Base-by-base conservation (phyloP, 2,797 vertebrate species). In the Crax fasciolata region DNA sequence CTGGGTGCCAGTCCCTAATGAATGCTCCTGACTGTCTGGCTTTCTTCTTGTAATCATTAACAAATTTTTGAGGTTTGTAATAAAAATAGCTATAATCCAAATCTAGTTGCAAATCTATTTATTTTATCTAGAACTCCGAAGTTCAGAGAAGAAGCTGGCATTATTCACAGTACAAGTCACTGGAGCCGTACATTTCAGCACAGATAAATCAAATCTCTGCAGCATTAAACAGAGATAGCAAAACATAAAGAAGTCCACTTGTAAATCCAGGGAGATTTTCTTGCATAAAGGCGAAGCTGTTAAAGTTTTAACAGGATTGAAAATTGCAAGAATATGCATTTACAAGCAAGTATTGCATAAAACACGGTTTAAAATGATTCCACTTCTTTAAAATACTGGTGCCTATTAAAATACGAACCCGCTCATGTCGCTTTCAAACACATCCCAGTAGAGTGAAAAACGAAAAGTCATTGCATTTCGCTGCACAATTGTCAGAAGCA, bases 281-380 rank as follows among this genome's bases (percentile, higher is more conserved):
- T 19, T 61, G 54, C 61, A 72, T 66, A 49, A 81, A 74, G 66
- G 57, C 57, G 91, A 85, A 92, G 57, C 49, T 70, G 43, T 79
- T 84, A 8, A 90, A 94, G 58, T 91, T 93, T 81, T 93, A 93
- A 52, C 38, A 51, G 80, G 58, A 93, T 80, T 85, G 92, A 88
- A 91, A 87, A 65, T 58, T 66, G 24, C 11, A 77, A 89, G 77
- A 86, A 84, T n/a, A 74, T 41, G 51, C 65, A 65, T 79, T 95
- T 94, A 80, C 44, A 77, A 73, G 32, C 52, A 70, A 81, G 23
- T 27, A 65, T 39, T 82, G 38, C 0, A 72, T 49, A 62, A 92
- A 89, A 87, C 55, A 28, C 7, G 49, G 57, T 57, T 85, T 38
- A 1, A 89, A 89, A 35, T 65, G 15, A 76, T 87, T 78, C 57